Evolutionary conservation across 2,797 vertebrate genomes (phyloP).

Genomic region (Gymnocypris eckloni): DNA sequence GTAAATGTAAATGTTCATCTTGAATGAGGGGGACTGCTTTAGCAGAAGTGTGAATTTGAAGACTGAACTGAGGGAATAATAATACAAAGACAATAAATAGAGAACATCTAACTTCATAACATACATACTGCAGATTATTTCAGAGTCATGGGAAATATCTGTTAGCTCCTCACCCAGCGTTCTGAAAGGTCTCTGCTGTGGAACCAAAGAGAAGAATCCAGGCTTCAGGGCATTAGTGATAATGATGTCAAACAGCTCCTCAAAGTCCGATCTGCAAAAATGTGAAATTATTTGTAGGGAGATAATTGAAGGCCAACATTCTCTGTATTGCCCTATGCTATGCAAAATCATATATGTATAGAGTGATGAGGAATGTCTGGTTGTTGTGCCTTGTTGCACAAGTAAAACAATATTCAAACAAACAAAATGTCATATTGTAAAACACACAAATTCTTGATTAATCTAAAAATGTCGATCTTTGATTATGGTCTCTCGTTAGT

Average conservation of each 20-base stretch:
- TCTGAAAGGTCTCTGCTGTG: constrained; percentile 90
- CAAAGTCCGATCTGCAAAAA: constrained; percentile 86
- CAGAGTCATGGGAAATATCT: neutral
- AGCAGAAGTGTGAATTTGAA: neutral
- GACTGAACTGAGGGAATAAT: neutral
- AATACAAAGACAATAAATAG: neutral
- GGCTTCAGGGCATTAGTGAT: constrained; percentile 96
- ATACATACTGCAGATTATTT: neutral
- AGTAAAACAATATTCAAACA: neutral
- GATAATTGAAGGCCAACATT: neutral
- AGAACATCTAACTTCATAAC: neutral
- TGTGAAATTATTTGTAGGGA: neutral
- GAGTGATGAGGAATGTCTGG: neutral
- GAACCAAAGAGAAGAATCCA: constrained; percentile 92
- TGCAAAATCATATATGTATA: neutral
- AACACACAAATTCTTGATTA: neutral
- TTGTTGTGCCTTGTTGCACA: neutral
- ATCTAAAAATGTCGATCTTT: neutral
- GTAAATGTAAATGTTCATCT: too few species aligned
- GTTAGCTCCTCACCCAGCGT: constrained; percentile 83
- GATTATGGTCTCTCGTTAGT: too few species aligned
- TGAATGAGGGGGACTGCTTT: neutral
- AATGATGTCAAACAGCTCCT: constrained; percentile 92
- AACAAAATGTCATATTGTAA: neutral
- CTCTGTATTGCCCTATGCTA: neutral